A percentile compares a stretch with the other conserved stretches of the same genome.
Conservation (phyloP, 2,797 vertebrate species). For the Lepilemur ruficaudatus region DNA sequence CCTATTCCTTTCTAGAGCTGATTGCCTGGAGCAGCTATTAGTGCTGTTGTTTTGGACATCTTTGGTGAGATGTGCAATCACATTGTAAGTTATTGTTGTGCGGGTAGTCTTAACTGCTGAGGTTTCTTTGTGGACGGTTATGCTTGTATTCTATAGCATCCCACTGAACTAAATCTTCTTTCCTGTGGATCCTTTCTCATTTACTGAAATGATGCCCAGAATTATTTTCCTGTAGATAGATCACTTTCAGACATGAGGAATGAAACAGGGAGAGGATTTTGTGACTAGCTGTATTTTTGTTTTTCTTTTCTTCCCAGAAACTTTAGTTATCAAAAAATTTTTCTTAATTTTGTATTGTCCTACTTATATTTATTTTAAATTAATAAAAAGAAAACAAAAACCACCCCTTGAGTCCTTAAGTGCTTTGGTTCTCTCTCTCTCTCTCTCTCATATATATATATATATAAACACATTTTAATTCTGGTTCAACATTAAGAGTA, state of each 20-base stretch:
- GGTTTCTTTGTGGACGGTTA: not conserved
- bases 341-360: not conserved
- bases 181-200: not conserved
- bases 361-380: not conserved
- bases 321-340: not conserved
- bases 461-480: not conserved
- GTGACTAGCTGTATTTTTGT: not conserved
- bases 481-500: not conserved
- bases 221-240: not conserved
- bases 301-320: not conserved
- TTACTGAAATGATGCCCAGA: slow-evolving; percentile 20
- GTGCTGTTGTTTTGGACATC: not conserved
- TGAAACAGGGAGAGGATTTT: not conserved
- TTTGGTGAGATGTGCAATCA: not conserved
- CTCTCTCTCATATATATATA: no score
- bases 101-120: not conserved
- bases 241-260: not conserved
- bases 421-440: no score
- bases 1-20: not conserved
- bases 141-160: not conserved
- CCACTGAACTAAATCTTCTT: not conserved
- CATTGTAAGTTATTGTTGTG: not conserved
- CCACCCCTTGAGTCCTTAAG: not conserved
- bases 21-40: slow-evolving; percentile 34
- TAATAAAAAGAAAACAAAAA: not conserved